Conservation (phyloP, 2,888 invertebrate species). For the Scrobipalpa atriplicella region DNA sequence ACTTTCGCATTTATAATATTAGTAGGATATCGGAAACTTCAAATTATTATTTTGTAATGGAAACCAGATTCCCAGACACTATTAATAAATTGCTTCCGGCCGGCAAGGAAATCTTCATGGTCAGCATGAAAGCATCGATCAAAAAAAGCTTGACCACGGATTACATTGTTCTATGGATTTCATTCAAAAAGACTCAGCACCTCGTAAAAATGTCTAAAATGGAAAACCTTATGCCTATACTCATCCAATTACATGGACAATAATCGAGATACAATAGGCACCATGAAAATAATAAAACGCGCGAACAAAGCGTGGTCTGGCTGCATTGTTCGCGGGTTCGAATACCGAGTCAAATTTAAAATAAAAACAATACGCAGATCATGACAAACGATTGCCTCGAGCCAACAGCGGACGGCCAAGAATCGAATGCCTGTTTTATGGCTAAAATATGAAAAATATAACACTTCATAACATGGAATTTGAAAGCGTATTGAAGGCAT, state of each 20-base stretch:
- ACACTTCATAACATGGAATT: not conserved
- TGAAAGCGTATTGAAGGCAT: not conserved
- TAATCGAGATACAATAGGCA: constrained; percentile 65
- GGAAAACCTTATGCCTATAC: constrained; percentile 66
- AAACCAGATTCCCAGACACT: too few relatives aligned
- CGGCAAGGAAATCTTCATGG: too few relatives aligned
- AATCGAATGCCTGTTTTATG: constrained; percentile 18
- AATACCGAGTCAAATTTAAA: constrained; percentile 29
- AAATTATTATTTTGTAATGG: too few relatives aligned
- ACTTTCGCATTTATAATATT: too few relatives aligned
- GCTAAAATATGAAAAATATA: not conserved
- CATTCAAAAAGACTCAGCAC: not conserved
- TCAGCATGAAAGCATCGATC: too few relatives aligned
- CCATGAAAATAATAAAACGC: constrained; percentile 60
- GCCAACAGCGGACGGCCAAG: constrained; percentile 22
- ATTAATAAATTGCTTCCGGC: too few relatives aligned
- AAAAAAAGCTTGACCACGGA: too few relatives aligned
- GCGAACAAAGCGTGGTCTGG: constrained; percentile 48
- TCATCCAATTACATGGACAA: constrained; percentile 77
- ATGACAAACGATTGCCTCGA: constrained; percentile 36
- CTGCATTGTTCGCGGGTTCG: constrained; percentile 29
- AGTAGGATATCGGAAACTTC: too few relatives aligned
- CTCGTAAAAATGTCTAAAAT: constrained; percentile 36
- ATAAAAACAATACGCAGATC: constrained; percentile 33
- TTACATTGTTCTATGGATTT: not conserved